phyloP scores from a whole-genome alignment of 2,797 vertebrate genomes.

The Notolepis coatsorum region DNA sequence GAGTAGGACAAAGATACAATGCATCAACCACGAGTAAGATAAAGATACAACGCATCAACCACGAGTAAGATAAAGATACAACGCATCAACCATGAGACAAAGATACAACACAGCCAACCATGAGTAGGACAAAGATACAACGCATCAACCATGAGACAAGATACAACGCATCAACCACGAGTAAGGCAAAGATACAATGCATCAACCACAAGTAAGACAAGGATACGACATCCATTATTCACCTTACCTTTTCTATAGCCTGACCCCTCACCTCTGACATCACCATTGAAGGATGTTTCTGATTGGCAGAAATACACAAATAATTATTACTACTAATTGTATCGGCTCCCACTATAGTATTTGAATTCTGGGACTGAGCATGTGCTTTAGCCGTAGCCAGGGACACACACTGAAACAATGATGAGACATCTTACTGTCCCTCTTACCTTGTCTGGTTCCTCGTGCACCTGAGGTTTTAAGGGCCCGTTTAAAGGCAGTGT shows the following conservation, averaged over 20 bases:
- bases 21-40: too few relatives aligned
- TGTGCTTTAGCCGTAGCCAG: background rate
- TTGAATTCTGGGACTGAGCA: too few relatives aligned
- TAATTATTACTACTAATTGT: background rate
- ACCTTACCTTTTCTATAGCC: constrained; percentile 68
- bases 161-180: background rate
- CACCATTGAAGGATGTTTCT: constrained; percentile 75
- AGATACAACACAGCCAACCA: background rate
- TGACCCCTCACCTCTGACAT: constrained; percentile 64
- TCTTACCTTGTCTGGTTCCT: constrained; percentile 62
- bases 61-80: too few relatives aligned
- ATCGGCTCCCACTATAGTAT: background rate
- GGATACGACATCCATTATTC: background rate
- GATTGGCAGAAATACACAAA: constrained; percentile 54
- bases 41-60: too few relatives aligned
- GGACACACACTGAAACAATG: background rate
- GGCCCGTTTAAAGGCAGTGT: constrained; percentile 49
- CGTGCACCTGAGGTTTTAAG: constrained; percentile 36
- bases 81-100: too few relatives aligned
- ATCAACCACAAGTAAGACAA: background rate
- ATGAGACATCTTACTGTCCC: background rate
- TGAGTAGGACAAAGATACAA: background rate
- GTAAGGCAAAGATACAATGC: background rate
- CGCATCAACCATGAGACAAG: background rate
- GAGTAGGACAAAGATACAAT: too few relatives aligned